Percentiles rank a stretch among this genome's conserved stretches.
Evolutionary conservation across 1,140 invertebrate genomes (phyloP).

Genomic region (Trachelipus rathkii): DNA sequence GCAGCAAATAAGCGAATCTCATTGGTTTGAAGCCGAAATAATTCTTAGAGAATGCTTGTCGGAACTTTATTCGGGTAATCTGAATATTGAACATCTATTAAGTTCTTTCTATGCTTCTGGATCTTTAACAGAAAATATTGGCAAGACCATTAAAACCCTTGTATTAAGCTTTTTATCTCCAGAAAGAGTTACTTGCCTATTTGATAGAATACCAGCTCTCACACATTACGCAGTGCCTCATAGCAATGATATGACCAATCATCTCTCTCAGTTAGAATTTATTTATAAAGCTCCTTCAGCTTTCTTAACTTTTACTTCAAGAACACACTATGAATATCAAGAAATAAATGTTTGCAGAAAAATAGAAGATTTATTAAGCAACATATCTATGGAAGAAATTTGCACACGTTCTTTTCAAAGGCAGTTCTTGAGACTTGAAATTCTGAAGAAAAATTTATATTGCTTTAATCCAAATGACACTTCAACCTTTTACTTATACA

Average conservation of each 20-base stretch:
- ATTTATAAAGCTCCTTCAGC: slow-evolving; percentile 23
- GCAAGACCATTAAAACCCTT: background rate
- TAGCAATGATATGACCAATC: background rate
- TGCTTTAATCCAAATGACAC: background rate
- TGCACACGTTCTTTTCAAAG: background rate
- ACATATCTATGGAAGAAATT: background rate
- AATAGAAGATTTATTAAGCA: background rate
- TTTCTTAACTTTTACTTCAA: background rate
- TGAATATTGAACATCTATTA: background rate
- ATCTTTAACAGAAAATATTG: background rate
- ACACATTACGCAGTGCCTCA: slow-evolving; percentile 25
- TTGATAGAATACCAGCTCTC: slow-evolving; percentile 20
- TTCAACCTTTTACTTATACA: background rate
- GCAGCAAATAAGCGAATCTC: slow-evolving; percentile 28
- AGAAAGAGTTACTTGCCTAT: background rate
- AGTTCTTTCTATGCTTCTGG: background rate
- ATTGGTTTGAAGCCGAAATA: slow-evolving; percentile 40
- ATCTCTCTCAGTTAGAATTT: slow-evolving; percentile 24
- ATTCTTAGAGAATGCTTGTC: slow-evolving; percentile 22
- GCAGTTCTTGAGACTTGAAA: background rate
- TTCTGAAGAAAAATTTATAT: background rate
- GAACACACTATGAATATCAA: background rate
- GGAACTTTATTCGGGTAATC: background rate
- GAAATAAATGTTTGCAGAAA: background rate
- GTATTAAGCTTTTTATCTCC: background rate